A percentile compares a stretch with the other conserved stretches of the same genome.
phyloP scores from a whole-genome alignment of 2,113 vertebrate genomes.

The Prochilodus magdalenae region DNA sequence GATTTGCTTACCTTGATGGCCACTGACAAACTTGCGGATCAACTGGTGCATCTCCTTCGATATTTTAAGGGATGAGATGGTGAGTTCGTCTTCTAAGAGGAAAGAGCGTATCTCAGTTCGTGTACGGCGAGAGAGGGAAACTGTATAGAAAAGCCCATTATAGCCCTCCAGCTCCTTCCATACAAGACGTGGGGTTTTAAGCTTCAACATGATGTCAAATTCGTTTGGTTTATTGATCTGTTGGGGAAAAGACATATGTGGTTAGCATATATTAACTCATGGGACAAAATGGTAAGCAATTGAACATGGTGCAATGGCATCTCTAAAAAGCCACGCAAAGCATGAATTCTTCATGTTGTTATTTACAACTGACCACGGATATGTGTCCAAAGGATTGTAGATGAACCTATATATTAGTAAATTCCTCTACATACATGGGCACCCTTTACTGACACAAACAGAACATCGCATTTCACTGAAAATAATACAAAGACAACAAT shows the following conservation, averaged over 20 bases:
- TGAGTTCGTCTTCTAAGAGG: constrained; percentile 64
- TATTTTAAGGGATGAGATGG: constrained; percentile 65
- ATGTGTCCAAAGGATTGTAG: too few relatives aligned
- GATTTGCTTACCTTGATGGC: constrained; percentile 71
- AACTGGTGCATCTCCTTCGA: constrained; percentile 63
- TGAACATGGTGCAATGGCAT: not conserved
- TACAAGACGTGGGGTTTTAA: constrained; percentile 56
- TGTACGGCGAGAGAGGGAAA: constrained; percentile 36
- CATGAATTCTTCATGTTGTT: too few relatives aligned
- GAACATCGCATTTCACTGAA: too few relatives aligned
- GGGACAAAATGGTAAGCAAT: not conserved
- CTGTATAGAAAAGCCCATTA: constrained; percentile 68
- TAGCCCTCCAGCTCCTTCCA: constrained; percentile 50
- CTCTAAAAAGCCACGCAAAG: too few relatives aligned
- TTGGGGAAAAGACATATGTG: not conserved
- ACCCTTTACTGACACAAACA: too few relatives aligned
- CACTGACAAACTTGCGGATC: constrained; percentile 67
- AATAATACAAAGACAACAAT: too few relatives aligned
- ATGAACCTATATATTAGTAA: too few relatives aligned
- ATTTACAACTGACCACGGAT: too few relatives aligned
- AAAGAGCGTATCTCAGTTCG: constrained; percentile 58
- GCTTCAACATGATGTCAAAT: constrained; percentile 74
- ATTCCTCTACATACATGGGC: too few relatives aligned
- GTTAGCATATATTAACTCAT: too few relatives aligned
- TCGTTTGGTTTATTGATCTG: constrained; percentile 70